Percentiles rank a stretch among this genome's conserved stretches.
Evolutionary conservation across 2,113 vertebrate species (phyloP).

Genomic region (Pluvialis apricaria): DNA sequence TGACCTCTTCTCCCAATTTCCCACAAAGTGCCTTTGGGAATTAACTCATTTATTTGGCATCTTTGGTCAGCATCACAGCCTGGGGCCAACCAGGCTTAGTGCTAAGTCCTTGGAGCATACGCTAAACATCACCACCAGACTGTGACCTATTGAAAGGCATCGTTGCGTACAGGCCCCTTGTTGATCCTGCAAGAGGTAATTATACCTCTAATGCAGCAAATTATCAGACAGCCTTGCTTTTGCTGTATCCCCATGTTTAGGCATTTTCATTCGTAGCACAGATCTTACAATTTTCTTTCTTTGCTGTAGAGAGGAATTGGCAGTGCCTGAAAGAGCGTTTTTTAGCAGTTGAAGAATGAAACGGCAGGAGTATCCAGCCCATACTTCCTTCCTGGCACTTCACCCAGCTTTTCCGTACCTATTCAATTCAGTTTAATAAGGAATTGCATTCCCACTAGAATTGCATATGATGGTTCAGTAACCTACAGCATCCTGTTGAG

Average conservation of each 20-base stretch:
- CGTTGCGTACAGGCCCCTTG: background rate
- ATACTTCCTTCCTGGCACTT: background rate
- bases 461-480: background rate
- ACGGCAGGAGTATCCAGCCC: background rate
- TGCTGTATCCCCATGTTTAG: background rate
- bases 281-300: background rate
- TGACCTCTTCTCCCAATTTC: background rate
- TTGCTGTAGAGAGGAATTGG: background rate
- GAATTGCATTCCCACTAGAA: background rate
- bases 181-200: background rate
- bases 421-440: background rate
- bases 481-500: background rate
- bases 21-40: background rate
- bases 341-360: conserved; percentile 5
- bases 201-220: background rate
- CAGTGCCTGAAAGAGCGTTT: background rate
- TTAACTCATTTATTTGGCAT: background rate
- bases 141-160: conserved; percentile 20
- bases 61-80: background rate
- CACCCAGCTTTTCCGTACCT: background rate
- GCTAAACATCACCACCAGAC: background rate
- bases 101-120: background rate
- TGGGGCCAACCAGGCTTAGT: background rate
- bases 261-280: background rate
- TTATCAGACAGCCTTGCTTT: background rate